phyloP scores from a whole-genome alignment of 2,888 invertebrate genomes.

The Ctena decussata region DNA sequence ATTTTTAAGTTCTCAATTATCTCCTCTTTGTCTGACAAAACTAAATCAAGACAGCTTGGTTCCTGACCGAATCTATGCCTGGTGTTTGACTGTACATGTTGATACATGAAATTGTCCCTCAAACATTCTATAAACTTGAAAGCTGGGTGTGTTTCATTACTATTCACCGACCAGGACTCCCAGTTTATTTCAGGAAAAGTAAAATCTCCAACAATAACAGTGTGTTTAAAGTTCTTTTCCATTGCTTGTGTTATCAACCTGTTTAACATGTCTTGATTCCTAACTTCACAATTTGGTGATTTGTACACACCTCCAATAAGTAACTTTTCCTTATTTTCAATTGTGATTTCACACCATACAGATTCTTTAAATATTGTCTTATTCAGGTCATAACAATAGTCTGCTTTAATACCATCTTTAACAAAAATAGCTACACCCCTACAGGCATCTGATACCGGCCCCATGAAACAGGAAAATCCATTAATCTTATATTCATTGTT shows the following conservation, averaged over 20 bases:
- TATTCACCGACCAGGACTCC: background rate
- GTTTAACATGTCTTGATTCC: conserved; percentile 1
- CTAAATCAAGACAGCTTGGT: background rate
- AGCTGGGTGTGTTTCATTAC: conserved; percentile 15
- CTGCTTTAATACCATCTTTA: conserved; percentile 10
- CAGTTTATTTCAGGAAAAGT: conserved; percentile 29
- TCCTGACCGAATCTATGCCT: background rate
- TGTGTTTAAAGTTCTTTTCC: background rate
- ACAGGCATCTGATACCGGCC: background rate
- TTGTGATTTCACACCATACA: background rate
- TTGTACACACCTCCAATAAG: conserved; percentile 15
- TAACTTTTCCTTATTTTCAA: background rate
- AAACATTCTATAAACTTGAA: conserved; percentile 12
- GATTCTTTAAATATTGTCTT: conserved; percentile 12
- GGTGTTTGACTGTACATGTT: background rate
- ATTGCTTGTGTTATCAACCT: background rate
- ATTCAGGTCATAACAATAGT: conserved; percentile 3
- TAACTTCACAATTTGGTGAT: background rate
- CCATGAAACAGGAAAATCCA: background rate
- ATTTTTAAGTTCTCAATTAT: conserved; percentile 9
- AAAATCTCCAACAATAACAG: conserved; percentile 23
- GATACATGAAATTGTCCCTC: conserved; percentile 13
- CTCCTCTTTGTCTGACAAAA: too few relatives aligned
- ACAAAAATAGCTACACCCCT: conserved; percentile 20
- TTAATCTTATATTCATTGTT: conserved; percentile 14